Base-by-base conservation (phyloP, 1,140 invertebrate species). In the Magallana angulata region DNA sequence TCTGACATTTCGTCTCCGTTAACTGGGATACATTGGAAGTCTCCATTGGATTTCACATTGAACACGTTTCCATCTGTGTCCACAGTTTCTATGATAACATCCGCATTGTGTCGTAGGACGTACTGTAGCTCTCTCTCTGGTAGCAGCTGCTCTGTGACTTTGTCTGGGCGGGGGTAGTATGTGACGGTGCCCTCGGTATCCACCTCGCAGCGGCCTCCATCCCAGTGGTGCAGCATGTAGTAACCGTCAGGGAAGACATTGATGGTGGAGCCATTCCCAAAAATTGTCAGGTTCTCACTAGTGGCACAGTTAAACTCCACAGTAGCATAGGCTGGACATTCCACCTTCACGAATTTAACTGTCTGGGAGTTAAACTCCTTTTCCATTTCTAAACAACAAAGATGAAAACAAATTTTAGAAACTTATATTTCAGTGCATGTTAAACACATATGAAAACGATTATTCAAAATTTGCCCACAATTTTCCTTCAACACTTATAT, bases 271-370 rank as follows among this genome's bases (percentile, higher is more conserved):
- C 94, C 93, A 90, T 89, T 92, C 36, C 93, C 94, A 92, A 95
- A 94, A 24, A 93, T 91, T 24, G 93, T 93, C 36, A 93, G 89
- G 84, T 93, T 94, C 76, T 94, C 93, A 87, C 93, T 92, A 14
- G 93, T 93, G 4, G 90, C 84, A 84, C 90, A 91, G 86, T 95
- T 94, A 89, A 94, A 95, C 89, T 94, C 93, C 2, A 94, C 92
- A 8, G 94, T 94, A 11, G 94, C 94, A 91, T 91, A 95, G 11
- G 93, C 93, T 36, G 94, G 94, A 90, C 94, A 95, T 89, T 95
- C 94, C 8, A 95, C 93, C 89, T 94, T 93, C 9, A 93, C 91
- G 91, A 94, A 92, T 87, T 93, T 93, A 11, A 93, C 88, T 14
- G 90, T 92, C 87, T 93, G 90, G 2, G 82, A 88, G 57, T 92